These are phyloP conservation scores for Andrena cerasifolii DNA, from an alignment of 1,140 invertebrate species.

Conservation along the genomic window DNA sequence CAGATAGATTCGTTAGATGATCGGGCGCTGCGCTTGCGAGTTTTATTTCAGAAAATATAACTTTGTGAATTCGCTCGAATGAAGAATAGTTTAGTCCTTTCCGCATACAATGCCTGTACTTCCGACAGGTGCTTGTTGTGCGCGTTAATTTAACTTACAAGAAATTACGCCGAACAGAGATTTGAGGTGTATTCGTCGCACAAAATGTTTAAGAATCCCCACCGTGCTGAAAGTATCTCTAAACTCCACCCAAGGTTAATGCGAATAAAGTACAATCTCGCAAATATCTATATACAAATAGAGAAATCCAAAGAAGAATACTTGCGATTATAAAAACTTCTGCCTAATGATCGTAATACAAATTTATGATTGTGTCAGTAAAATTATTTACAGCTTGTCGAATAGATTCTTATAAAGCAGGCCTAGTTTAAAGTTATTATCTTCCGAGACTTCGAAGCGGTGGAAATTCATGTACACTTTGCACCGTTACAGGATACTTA, in stretches of 20 bases:
- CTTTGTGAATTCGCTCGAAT: neutral
- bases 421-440: no score
- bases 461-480: slow-evolving; percentile 28
- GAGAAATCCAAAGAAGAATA: slow-evolving; percentile 4
- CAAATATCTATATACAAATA: neutral
- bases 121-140: slow-evolving; percentile 5
- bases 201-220: slow-evolving; percentile 38
- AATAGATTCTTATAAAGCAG: no score
- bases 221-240: neutral
- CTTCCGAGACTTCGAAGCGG: no score
- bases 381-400: neutral
- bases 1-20: neutral
- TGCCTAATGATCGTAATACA: neutral
- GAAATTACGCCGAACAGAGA: neutral
- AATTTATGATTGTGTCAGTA: neutral
- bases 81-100: neutral
- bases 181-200: neutral
- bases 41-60: slow-evolving; percentile 7
- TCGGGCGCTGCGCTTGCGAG: neutral
- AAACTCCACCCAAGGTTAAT: neutral
- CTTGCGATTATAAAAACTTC: neutral
- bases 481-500: slow-evolving; percentile 14
- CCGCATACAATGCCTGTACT: neutral
- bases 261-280: neutral
- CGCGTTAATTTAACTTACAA: slow-evolving; percentile 12